phyloP scores from a whole-genome alignment of 2,113 vertebrate genomes.

The Greenwoodochromis staneri region DNA sequence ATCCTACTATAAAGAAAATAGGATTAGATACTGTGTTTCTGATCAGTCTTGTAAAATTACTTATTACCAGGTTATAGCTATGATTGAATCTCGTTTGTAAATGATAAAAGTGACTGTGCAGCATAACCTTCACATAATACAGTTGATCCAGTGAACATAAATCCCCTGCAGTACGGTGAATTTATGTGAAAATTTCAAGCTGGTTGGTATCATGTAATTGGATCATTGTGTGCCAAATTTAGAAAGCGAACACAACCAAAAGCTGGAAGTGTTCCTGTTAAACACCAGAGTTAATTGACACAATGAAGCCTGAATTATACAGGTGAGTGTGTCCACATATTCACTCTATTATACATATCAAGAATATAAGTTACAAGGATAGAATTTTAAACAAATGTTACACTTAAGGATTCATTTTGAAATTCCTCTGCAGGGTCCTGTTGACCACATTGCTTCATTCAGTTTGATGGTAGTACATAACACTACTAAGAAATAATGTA shows the following conservation, averaged over 20 bases:
- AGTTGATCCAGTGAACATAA: background rate
- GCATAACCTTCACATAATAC: rapidly evolving
- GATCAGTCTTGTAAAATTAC: background rate
- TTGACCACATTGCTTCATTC: background rate
- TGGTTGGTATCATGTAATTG: background rate
- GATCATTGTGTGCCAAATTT: background rate
- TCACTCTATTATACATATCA: background rate
- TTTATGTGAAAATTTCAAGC: background rate
- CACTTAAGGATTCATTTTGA: background rate
- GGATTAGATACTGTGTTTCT: background rate
- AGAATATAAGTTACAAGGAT: background rate
- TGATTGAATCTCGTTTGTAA: background rate
- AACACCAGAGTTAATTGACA: background rate
- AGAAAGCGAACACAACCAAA: background rate
- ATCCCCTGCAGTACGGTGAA: background rate
- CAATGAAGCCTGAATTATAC: background rate
- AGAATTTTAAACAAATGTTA: background rate
- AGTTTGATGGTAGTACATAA: background rate
- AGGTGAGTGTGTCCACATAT: background rate
- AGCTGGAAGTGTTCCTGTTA: background rate
- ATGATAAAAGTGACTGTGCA: background rate
- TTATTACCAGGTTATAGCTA: background rate
- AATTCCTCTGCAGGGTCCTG: background rate
- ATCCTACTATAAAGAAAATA: background rate
- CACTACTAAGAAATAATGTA: background rate